Conservation (phyloP, 2,888 invertebrate species). For the Lasioglossum marginatum region DNA sequence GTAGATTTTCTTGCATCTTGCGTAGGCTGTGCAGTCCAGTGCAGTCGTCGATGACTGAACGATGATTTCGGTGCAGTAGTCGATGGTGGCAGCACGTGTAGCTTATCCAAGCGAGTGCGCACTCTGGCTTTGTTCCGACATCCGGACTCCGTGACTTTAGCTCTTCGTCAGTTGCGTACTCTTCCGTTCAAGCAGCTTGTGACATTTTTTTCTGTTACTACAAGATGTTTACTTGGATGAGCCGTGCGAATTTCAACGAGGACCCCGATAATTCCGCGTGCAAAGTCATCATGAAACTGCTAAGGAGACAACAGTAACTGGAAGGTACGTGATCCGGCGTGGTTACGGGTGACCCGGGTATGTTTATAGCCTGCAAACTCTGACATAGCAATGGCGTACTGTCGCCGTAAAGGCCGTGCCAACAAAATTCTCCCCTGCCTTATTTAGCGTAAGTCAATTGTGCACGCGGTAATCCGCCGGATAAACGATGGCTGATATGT, state of each 20-base stretch:
- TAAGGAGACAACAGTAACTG: conserved; percentile 78
- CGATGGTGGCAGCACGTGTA: conserved; percentile 40
- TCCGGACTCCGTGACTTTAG: conserved; percentile 78
- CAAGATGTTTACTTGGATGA: conserved; percentile 86
- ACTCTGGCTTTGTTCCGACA: conserved; percentile 58
- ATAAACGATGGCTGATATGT: conserved; percentile 41
- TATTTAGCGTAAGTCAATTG: conserved; percentile 58
- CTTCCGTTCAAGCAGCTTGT: conserved; percentile 82
- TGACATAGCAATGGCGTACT: conserved; percentile 83
- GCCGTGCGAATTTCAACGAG: conserved; percentile 82
- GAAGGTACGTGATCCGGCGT: conserved; percentile 73
- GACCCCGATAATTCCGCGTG: conserved; percentile 78
- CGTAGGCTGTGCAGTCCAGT: too few relatives aligned
- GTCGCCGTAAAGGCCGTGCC: conserved; percentile 71
- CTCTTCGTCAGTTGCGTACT: conserved; percentile 78
- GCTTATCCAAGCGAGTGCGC: conserved; percentile 43
- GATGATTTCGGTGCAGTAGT: conserved; percentile 2
- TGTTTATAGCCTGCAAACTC: conserved; percentile 84
- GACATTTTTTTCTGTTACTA: conserved; percentile 85
- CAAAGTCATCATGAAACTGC: conserved; percentile 77
- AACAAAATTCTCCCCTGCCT: conserved; percentile 60
- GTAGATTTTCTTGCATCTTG: not conserved
- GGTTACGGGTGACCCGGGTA: conserved; percentile 71
- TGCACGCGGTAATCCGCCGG: conserved; percentile 36
- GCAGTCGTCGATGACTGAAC: not conserved